phyloP scores from a whole-genome alignment of 2,797 vertebrate species.

The Erethizon dorsatum region DNA sequence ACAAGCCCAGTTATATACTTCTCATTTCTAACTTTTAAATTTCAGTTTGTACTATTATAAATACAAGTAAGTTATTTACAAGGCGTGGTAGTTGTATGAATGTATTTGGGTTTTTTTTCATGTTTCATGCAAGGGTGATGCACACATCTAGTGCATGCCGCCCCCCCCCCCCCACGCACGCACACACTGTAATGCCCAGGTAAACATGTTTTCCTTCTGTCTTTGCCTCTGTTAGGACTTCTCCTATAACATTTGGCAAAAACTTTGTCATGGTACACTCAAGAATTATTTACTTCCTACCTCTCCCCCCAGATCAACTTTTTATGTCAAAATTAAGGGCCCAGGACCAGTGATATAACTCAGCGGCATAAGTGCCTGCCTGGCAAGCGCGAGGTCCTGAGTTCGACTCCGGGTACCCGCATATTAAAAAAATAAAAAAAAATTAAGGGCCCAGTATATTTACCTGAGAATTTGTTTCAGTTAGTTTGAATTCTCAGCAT shows the following conservation, averaged over 20 bases:
- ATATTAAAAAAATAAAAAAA: neutral
- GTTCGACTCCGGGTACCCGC: too few species aligned
- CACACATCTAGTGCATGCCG: neutral
- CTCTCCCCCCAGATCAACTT: neutral
- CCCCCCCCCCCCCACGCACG: too few species aligned
- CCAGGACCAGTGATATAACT: neutral
- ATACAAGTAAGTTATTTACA: constrained; percentile 33
- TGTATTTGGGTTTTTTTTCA: constrained; percentile 2
- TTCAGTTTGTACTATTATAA: constrained; percentile 52
- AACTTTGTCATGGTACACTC: neutral
- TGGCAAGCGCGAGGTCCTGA: too few species aligned
- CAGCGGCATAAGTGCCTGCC: too few species aligned
- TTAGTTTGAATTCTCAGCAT: constrained; percentile 62
- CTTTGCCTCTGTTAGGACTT: constrained; percentile 17
- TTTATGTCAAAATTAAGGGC: constrained; percentile 10
- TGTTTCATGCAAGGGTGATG: neutral
- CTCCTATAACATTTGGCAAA: constrained; percentile 21
- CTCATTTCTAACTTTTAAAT: constrained; percentile 27
- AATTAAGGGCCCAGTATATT: constrained; percentile 15
- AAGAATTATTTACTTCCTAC: constrained; percentile 47
- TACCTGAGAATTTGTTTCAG: constrained; percentile 47
- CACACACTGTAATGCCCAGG: neutral
- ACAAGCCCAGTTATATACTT: neutral
- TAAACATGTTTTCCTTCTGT: neutral
- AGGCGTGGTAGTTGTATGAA: neutral